Evolutionary conservation across 2,888 invertebrate species (phyloP).

Genomic region (Phengaris arion): DNA sequence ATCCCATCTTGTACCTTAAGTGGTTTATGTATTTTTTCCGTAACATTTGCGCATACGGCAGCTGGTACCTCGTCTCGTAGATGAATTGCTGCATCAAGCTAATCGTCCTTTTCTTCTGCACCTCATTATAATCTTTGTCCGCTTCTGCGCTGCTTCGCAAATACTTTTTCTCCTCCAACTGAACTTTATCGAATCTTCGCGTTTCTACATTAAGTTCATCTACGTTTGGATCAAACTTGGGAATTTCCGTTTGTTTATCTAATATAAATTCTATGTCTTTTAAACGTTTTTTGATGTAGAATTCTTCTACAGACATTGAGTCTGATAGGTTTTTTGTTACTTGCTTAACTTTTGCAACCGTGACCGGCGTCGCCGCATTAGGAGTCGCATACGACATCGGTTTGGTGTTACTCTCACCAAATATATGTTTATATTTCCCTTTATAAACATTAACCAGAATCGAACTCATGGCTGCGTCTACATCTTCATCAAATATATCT

Average conservation of each 20-base stretch:
- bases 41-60: conserved; percentile 45
- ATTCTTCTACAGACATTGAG: conserved; percentile 32
- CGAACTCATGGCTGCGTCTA: conserved; percentile 36
- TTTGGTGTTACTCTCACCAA: neutral
- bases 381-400: neutral
- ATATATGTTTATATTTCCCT: conserved; percentile 32
- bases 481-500: conserved; percentile 34
- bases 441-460: conserved; percentile 33
- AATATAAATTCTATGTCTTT: conserved; percentile 39
- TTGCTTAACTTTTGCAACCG: neutral
- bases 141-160: neutral
- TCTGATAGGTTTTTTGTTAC: neutral
- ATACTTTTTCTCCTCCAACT: neutral
- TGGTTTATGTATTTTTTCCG: conserved; percentile 45
- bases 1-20: conserved; percentile 49
- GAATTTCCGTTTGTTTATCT: conserved; percentile 33
- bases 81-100: conserved; percentile 50
- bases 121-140: neutral
- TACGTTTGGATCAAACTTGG: conserved; percentile 41
- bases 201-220: conserved; percentile 43
- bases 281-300: conserved; percentile 35
- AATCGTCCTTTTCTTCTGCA: conserved; percentile 37
- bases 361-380: neutral
- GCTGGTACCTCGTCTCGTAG: conserved; percentile 48
- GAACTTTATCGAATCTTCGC: conserved; percentile 41